Percentiles rank a stretch among this genome's conserved stretches.
Conservation (phyloP, 2,888 invertebrate species). For the Agrilus cyanescens region DNA sequence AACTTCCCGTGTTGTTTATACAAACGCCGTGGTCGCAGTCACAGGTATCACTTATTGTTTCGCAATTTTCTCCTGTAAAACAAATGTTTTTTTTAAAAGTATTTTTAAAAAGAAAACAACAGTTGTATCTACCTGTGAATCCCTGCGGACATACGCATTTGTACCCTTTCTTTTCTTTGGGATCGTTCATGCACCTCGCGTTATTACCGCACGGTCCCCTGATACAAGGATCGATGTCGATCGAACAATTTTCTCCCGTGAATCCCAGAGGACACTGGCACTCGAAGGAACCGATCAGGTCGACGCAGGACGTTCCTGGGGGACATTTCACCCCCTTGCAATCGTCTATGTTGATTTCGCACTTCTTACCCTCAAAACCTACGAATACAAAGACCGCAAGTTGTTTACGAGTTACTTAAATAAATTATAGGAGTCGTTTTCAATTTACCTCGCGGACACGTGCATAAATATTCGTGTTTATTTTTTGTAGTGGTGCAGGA, state of each 20-base stretch:
- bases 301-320: slow-evolving; percentile 41
- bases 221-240: slow-evolving; percentile 48
- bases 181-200: slow-evolving; percentile 40
- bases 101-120: background rate
- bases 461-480: slow-evolving; percentile 44
- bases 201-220: slow-evolving; percentile 59
- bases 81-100: slow-evolving; percentile 11
- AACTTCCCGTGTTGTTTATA: slow-evolving; percentile 62
- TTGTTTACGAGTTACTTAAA: too few species aligned
- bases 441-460: slow-evolving; percentile 42
- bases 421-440: slow-evolving; percentile 2
- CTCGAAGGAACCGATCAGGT: slow-evolving; percentile 44
- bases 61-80: slow-evolving; percentile 29
- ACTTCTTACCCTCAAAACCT: slow-evolving; percentile 52
- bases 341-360: slow-evolving; percentile 56
- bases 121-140: slow-evolving; percentile 46
- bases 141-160: slow-evolving; percentile 62
- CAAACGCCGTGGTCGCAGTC: slow-evolving; percentile 76
- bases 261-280: slow-evolving; percentile 50
- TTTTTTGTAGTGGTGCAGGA: slow-evolving; percentile 41
- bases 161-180: slow-evolving; percentile 41
- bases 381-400: slow-evolving; percentile 10
- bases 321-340: slow-evolving; percentile 44
- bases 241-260: slow-evolving; percentile 46
- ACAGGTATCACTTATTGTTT: slow-evolving; percentile 67